Evolutionary conservation across 1,140 invertebrate species (phyloP).

Genomic region (Drosophila jambulina): DNA sequence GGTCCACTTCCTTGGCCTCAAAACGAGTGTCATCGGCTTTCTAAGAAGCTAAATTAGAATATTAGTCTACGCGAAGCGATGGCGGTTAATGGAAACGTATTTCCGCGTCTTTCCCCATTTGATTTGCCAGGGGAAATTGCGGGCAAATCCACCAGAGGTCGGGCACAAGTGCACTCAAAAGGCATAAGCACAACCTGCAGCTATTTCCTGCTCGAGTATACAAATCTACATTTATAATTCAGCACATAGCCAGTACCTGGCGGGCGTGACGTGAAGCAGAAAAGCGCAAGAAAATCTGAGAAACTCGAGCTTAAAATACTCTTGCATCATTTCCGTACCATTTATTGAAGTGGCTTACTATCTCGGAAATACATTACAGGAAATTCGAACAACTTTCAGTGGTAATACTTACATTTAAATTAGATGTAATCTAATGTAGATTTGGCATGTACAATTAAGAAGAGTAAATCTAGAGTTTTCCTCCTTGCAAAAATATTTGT

Average conservation of each 20-base stretch:
- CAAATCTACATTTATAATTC: conserved; percentile 61
- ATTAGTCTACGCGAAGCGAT: neutral
- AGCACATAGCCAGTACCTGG: conserved; percentile 34
- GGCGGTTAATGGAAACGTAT: conserved; percentile 2
- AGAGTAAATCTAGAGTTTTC: neutral
- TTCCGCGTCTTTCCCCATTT: conserved; percentile 8
- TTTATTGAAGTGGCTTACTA: neutral
- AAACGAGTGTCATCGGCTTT: conserved; percentile 24
- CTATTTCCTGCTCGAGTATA: conserved; percentile 56
- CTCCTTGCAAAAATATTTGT: no score
- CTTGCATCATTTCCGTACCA: neutral
- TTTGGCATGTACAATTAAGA: neutral
- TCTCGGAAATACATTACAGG: neutral
- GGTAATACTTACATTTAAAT: no score
- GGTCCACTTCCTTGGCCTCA: conserved; percentile 13
- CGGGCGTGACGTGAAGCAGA: conserved; percentile 18
- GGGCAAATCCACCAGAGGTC: neutral
- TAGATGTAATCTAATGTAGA: neutral
- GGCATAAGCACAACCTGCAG: conserved; percentile 50
- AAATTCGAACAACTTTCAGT: neutral
- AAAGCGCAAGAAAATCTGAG: neutral
- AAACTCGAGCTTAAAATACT: conserved; percentile 4
- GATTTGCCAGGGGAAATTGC: conserved; percentile 1
- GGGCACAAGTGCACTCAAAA: conserved; percentile 32
- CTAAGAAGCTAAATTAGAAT: neutral